Evolutionary conservation across 2,113 vertebrate genomes (phyloP).

Genomic region (Solenodon paradoxus): DNA sequence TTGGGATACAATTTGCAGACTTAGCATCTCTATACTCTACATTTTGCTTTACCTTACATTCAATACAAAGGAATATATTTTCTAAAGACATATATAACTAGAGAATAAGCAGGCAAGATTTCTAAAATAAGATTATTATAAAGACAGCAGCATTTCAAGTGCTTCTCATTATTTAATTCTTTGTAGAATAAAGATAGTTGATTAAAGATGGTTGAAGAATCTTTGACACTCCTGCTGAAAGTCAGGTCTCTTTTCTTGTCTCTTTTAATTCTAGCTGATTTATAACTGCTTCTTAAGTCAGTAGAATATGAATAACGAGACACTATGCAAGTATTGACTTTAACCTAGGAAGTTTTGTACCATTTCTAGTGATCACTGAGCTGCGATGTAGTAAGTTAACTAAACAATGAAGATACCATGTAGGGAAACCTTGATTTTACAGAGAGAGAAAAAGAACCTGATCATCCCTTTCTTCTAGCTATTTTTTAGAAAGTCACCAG

Average conservation of each 20-base stretch:
- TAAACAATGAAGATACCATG: background rate
- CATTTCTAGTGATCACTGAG: background rate
- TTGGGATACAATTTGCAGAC: background rate
- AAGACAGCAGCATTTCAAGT: background rate
- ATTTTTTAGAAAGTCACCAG: background rate
- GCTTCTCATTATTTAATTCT: background rate
- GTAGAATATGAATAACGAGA: background rate
- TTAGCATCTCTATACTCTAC: background rate
- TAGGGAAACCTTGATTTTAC: background rate
- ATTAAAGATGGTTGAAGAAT: background rate
- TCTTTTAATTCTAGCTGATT: background rate
- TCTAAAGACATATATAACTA: background rate
- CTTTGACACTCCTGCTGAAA: background rate
- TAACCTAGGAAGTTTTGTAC: background rate
- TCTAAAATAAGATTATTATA: background rate
- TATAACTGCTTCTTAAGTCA: background rate
- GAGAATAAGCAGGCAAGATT: background rate
- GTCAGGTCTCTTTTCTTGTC: background rate
- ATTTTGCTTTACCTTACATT: background rate
- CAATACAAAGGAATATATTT: background rate
- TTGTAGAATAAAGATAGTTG: background rate
- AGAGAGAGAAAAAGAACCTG: background rate
- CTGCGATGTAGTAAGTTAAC: background rate
- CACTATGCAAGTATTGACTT: background rate
- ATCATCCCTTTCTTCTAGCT: background rate